Conservation (phyloP, 2,888 invertebrate genomes). For the Himalopsyche kuldschensis region DNA sequence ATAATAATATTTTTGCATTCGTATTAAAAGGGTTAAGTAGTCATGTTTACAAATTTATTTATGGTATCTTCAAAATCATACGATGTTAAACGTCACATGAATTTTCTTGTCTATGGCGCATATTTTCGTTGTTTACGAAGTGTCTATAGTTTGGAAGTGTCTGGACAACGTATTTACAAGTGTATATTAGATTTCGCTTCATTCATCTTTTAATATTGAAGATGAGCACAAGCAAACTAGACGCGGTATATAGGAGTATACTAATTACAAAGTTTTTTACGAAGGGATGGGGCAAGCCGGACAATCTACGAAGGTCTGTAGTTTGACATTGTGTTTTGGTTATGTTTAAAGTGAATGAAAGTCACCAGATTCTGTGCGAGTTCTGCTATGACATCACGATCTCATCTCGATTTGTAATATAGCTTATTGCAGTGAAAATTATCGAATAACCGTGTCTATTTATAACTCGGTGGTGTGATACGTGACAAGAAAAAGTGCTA, state of each 20-base stretch:
- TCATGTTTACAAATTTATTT: neutral
- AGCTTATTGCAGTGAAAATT: neutral
- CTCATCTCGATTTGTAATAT: neutral
- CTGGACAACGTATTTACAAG: conserved; percentile 9
- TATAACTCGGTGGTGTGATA: neutral
- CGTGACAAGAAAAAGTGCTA: neutral
- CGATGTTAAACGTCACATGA: neutral
- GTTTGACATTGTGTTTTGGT: neutral
- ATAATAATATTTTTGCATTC: neutral
- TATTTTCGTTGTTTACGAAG: conserved; percentile 30
- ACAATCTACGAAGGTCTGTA: conserved; percentile 77
- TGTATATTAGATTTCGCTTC: conserved; percentile 16
- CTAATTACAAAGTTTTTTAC: conserved; percentile 90
- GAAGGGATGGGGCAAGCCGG: conserved; percentile 95
- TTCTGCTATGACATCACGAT: neutral
- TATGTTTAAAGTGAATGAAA: neutral
- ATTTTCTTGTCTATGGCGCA: neutral
- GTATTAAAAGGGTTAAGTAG: neutral
- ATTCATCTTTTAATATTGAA: conserved; percentile 39
- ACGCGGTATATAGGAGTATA: conserved; percentile 82
- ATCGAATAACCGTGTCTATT: neutral
- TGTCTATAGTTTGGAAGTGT: no score
- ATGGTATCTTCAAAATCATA: neutral
- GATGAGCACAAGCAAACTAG: conserved; percentile 68
- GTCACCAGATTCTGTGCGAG: neutral